A percentile compares a stretch with the other conserved stretches of the same genome.
Conservation (phyloP, 2,797 vertebrate species). For the Poecilia wingei region DNA sequence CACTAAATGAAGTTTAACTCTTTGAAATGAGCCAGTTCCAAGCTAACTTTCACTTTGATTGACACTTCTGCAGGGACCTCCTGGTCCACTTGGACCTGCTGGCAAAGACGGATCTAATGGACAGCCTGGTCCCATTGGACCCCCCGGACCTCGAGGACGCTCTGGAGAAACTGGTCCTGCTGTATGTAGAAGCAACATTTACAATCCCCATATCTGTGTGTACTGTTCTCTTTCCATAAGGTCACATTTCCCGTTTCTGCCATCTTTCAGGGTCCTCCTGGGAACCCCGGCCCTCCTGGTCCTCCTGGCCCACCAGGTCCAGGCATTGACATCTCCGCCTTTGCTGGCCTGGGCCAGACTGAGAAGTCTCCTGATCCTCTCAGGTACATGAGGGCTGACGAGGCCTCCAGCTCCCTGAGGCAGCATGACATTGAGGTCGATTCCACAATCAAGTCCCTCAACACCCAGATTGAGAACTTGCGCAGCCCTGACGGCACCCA, state of each 20-base stretch:
- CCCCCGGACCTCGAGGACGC: constrained; percentile 94
- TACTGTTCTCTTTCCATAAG: neutral
- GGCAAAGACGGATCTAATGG: constrained; percentile 96
- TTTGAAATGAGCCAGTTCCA: constrained; percentile 17
- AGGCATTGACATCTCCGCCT: constrained; percentile 97
- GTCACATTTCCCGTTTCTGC: constrained; percentile 8
- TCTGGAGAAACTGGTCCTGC: constrained; percentile 90
- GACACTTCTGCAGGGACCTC: constrained; percentile 84
- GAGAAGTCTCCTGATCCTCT: constrained; percentile 95
- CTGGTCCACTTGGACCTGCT: constrained; percentile 88
- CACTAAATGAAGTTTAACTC: neutral
- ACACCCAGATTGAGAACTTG: constrained; percentile 94
- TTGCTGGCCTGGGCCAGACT: constrained; percentile 88
- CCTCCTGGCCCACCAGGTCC: constrained; percentile 95
- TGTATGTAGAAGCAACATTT: constrained; percentile 79
- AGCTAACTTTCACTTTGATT: constrained; percentile 6
- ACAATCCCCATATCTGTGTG: neutral
- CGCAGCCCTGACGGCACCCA: constrained; percentile 91
- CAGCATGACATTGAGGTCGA: constrained; percentile 94
- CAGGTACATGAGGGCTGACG: constrained; percentile 95
- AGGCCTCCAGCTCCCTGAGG: constrained; percentile 86
- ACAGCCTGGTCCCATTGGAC: constrained; percentile 90
- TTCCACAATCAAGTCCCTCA: constrained; percentile 92
- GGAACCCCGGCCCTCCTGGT: constrained; percentile 91
- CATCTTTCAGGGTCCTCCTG: constrained; percentile 88